Evolutionary conservation across 2,797 vertebrate genomes (phyloP).

Genomic region (Dipus sagitta): DNA sequence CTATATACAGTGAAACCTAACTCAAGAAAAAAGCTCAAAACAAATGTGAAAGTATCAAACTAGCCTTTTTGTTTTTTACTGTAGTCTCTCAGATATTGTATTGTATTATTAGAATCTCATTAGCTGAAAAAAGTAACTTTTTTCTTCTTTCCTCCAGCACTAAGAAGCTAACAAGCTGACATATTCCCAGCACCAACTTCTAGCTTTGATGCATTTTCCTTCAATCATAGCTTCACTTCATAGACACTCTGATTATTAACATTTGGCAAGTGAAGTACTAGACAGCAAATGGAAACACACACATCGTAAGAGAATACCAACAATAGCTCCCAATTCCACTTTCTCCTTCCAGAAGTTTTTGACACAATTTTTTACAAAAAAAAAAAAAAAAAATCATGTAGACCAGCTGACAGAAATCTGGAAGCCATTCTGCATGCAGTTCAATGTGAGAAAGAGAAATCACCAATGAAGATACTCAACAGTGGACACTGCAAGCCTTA

Average conservation of each 20-base stretch:
- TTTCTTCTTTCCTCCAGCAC: not conserved
- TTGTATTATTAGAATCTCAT: not conserved
- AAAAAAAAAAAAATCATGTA: no score
- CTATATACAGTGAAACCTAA: not conserved
- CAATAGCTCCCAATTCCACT: not conserved
- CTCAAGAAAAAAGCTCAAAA: not conserved
- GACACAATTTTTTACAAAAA: not conserved
- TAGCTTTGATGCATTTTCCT: slow-evolving; percentile 12
- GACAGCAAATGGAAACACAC: not conserved
- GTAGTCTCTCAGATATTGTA: not conserved
- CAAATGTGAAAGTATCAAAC: not conserved
- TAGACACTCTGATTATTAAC: not conserved
- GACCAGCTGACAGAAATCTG: no score
- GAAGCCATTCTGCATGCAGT: no score
- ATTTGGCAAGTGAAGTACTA: not conserved
- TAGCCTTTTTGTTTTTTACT: not conserved
- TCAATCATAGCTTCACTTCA: slow-evolving; percentile 2
- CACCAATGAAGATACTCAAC: no score
- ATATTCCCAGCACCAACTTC: not conserved
- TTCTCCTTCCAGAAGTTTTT: not conserved
- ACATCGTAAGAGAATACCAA: not conserved
- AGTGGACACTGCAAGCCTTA: no score
- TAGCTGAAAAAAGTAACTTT: not conserved
- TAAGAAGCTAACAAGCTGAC: not conserved
- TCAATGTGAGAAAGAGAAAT: no score